Conservation (phyloP, 2,113 vertebrate genomes). For the Mola mola region DNA sequence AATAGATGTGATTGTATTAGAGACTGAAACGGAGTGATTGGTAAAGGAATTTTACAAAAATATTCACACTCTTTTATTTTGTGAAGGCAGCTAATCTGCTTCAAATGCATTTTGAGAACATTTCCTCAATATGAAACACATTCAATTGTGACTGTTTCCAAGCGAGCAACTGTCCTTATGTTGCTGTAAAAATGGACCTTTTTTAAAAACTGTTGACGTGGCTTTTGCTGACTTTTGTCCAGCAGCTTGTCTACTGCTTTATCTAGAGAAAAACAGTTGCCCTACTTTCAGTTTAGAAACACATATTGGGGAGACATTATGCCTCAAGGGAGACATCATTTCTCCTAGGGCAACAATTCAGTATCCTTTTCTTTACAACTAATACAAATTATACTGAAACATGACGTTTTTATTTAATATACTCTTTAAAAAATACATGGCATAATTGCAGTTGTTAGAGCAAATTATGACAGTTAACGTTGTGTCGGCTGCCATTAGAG, state of each 20-base stretch:
- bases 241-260: conserved; percentile 49
- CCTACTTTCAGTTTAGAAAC: conserved; percentile 55
- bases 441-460: conserved; percentile 80
- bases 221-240: conserved; percentile 57
- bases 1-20: no score
- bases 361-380: conserved; percentile 57
- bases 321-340: conserved; percentile 43
- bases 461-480: conserved; percentile 77
- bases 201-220: conserved; percentile 37
- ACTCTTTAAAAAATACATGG: conserved; percentile 67
- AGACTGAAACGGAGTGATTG: no score
- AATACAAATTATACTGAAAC: conserved; percentile 60
- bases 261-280: conserved; percentile 48
- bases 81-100: no score
- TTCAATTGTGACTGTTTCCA: no score
- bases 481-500: conserved; percentile 76
- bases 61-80: no score
- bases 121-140: no score
- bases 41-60: no score
- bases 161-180: neutral
- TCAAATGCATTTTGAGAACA: no score
- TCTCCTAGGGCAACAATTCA: conserved; percentile 59
- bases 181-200: conserved; percentile 46
- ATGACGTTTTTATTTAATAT: conserved; percentile 68
- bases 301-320: conserved; percentile 55